phyloP scores from a whole-genome alignment of 2,888 invertebrate genomes.

The Drosophila atripex region DNA sequence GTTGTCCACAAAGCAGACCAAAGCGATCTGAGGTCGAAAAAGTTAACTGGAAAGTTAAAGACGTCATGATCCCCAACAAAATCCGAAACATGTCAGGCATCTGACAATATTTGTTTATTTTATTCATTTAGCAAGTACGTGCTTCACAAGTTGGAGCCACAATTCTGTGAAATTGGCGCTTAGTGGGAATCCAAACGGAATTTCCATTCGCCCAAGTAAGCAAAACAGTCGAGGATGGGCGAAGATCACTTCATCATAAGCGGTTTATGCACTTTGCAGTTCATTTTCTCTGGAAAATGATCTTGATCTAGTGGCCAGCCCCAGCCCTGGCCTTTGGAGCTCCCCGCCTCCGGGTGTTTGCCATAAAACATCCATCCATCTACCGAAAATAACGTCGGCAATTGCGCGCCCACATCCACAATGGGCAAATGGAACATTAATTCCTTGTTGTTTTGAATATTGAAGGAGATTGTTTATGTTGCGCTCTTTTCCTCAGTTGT shows the following conservation, averaged over 20 bases:
- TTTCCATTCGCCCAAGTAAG: constrained; percentile 10
- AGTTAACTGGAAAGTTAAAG: not conserved
- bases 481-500: constrained; percentile 43
- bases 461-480: constrained; percentile 57
- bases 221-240: constrained; percentile 1
- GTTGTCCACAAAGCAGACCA: not conserved
- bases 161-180: constrained; percentile 31
- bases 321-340: constrained; percentile 65
- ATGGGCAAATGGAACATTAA: constrained; percentile 36
- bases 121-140: constrained; percentile 40
- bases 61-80: constrained; percentile 6
- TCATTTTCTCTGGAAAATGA: constrained; percentile 41
- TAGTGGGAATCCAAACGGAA: constrained; percentile 1
- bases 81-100: constrained; percentile 34
- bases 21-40: constrained; percentile 10
- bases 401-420: constrained; percentile 48
- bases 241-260: constrained; percentile 10
- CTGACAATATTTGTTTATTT: constrained; percentile 59
- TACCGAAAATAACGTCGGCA: constrained; percentile 45
- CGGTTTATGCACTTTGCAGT: constrained; percentile 4
- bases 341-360: constrained; percentile 13
- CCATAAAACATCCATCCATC: constrained; percentile 47
- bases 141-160: constrained; percentile 16
- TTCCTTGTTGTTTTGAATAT: constrained; percentile 36
- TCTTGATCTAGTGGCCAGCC: constrained; percentile 59